phyloP scores from a whole-genome alignment of 2,888 invertebrate species.

The Carterocephalus palaemon region DNA sequence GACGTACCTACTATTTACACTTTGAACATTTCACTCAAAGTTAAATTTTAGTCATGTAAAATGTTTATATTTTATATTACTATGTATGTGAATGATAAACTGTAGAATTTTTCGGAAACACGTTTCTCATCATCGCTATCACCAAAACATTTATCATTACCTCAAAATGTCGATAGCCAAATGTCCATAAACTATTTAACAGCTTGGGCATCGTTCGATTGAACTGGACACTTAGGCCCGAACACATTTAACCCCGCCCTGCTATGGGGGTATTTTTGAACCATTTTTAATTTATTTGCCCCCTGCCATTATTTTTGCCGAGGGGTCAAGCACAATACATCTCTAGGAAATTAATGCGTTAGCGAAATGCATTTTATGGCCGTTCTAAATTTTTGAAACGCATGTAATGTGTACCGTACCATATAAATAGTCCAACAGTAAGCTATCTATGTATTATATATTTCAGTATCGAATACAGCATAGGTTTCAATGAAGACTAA shows the following conservation, averaged over 20 bases:
- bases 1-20: too few species aligned
- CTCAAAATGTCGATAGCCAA: too few species aligned
- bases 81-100: too few species aligned
- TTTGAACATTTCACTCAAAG: too few species aligned
- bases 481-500: too few species aligned
- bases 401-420: constrained; percentile 18
- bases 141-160: constrained; percentile 7
- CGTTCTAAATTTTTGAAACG: constrained; percentile 49
- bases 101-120: constrained; percentile 20
- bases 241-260: too few species aligned
- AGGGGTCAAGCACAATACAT: constrained; percentile 71
- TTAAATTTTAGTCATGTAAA: too few species aligned
- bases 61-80: too few species aligned
- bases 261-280: constrained; percentile 75
- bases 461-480: too few species aligned
- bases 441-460: too few species aligned
- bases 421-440: too few species aligned
- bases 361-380: constrained; percentile 67
- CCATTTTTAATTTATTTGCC: constrained; percentile 78
- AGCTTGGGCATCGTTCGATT: constrained; percentile 7
- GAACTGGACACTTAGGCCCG: too few species aligned
- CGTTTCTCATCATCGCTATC: background rate
- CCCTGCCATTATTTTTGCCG: constrained; percentile 70
- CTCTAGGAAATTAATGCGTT: constrained; percentile 43
- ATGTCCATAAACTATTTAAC: constrained; percentile 18